Base-by-base conservation (phyloP, 1,140 invertebrate species). In the Drosophila albomicans region DNA sequence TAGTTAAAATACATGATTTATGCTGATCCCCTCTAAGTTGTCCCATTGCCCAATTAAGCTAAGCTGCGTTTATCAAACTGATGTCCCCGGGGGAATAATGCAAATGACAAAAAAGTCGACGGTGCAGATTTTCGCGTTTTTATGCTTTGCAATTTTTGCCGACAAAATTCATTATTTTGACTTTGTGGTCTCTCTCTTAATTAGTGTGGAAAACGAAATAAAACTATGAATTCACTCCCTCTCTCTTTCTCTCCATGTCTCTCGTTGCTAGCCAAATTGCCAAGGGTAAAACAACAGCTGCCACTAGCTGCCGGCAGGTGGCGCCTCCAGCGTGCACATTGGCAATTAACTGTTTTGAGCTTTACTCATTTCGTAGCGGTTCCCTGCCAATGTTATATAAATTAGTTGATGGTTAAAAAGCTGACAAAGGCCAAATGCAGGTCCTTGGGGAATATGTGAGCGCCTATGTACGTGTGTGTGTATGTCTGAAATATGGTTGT, bases 361-460 rank as follows among this genome's bases (percentile, higher is more conserved):
- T 43, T 56, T 63, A 51, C 38, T 25, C 72, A 65, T 11, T 52
- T 75, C 10, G 10, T 35, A 32, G 13, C 51, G 46, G 35, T 66
- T 16, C 49, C 57, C 48, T 45, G 79, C 61, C 72, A 78, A 78
- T 88, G 73, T 75, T 69, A 80, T 80, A 77, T 78, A 82, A 72
- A 88, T 89, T 81, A 88, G 70, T 63, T 70, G 67, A 35, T 10
- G 46, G 54, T 48, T 57, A 54, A 73, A 72, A 61, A 49, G 57
- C 73, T 64, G 38, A 61, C 73, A 75, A 75, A 59, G 54, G 67
- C 45, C 43, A 75, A 75, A 58, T 58, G 28, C 25, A 25, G 13
- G 51, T 70, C 52, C 66, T 43, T 38, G 38, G 52, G 68, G 61
- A 52, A 54, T 43, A 51, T 35, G 2, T 52, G 59, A 13, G 35